These are phyloP conservation scores for Caerostris extrusa DNA, from an alignment of 1,140 invertebrate genomes.

Conservation along the genomic window DNA sequence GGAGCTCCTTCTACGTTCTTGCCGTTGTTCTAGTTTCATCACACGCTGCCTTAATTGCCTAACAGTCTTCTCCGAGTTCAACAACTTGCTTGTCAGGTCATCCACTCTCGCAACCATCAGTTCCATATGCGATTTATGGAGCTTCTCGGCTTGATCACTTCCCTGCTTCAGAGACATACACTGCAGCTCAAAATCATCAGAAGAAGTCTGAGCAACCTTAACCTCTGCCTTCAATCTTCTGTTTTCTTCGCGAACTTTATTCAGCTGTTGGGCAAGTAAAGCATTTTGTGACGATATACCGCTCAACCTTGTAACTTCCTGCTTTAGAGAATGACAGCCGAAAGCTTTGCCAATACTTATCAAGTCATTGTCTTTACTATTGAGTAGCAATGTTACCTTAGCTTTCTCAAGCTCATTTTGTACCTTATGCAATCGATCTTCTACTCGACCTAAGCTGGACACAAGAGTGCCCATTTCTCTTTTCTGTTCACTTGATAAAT, in stretches of 20 bases:
- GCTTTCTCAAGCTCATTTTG: slow-evolving; percentile 72
- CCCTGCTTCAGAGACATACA: slow-evolving; percentile 89
- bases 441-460: slow-evolving; percentile 41
- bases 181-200: slow-evolving; percentile 89
- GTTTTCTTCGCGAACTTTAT: slow-evolving; percentile 91
- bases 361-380: slow-evolving; percentile 54
- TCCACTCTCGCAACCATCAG: slow-evolving; percentile 92
- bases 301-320: slow-evolving; percentile 56
- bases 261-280: slow-evolving; percentile 84
- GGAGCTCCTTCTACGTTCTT: slow-evolving; percentile 88
- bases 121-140: slow-evolving; percentile 88
- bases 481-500: slow-evolving; percentile 61
- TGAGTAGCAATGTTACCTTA: slow-evolving; percentile 44
- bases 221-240: slow-evolving; percentile 90
- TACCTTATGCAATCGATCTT: slow-evolving; percentile 64
- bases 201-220: slow-evolving; percentile 89
- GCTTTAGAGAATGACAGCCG: slow-evolving; percentile 60
- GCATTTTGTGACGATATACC: slow-evolving; percentile 68
- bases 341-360: slow-evolving; percentile 37
- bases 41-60: slow-evolving; percentile 89
- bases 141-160: slow-evolving; percentile 86
- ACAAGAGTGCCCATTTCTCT: slow-evolving; percentile 61
- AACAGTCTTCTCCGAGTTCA: slow-evolving; percentile 90
- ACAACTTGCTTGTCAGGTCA: slow-evolving; percentile 91
- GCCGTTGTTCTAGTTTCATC: slow-evolving; percentile 87